Base-by-base conservation (phyloP, 2,888 invertebrate genomes). In the Physocephala rufipes region DNA sequence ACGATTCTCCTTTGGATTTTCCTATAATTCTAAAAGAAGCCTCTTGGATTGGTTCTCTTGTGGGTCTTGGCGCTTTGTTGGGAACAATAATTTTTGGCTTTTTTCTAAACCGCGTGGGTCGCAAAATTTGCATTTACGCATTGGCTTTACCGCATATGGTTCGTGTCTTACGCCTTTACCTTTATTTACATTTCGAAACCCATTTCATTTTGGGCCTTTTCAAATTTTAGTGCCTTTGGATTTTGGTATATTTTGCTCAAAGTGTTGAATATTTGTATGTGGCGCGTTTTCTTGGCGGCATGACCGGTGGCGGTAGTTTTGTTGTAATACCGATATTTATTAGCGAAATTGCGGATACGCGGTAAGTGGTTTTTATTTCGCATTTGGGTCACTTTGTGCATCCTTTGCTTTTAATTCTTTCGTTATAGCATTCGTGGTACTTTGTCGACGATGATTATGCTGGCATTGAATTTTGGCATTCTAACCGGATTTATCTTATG, bases 21-120 rank as follows among this genome's bases (percentile, higher is more conserved):
- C 21, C 65, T 0, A 76, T 82, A 1, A 73, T 71, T 19, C 77
- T 82, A 2, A 75, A 76, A 7, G 79, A 84, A 49, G 72, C 80
- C 1, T 84, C 85, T 49, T 85, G 83, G 85, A 79, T 85, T 72
- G 85, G 82, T 2, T 82, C 84, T 0, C 76, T 84, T 63, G 45
- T 82, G 1, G 81, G 83, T 1, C 53, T 84, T 55, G 85, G 85
- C 7, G 80, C 82, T 36, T n/a, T 84, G 1, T 70, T 75, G 21
- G 84, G 85, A 1, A 84, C 81, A 64, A 55, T 84, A 13, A 70
- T 79, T 0, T 80, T 81, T n/a, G 84, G 84, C 0, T 51, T 75
- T 5, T 61, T 82, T 0, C 47, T 84, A 19, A 79, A 82, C n/a
- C 74, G 77, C 2, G 73, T 82, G 55, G 84, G 85, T 1, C 74